Evolutionary conservation across 64 coral and sea anemone genomes (phyloP).

Genomic region (Montipora efflorescens): DNA sequence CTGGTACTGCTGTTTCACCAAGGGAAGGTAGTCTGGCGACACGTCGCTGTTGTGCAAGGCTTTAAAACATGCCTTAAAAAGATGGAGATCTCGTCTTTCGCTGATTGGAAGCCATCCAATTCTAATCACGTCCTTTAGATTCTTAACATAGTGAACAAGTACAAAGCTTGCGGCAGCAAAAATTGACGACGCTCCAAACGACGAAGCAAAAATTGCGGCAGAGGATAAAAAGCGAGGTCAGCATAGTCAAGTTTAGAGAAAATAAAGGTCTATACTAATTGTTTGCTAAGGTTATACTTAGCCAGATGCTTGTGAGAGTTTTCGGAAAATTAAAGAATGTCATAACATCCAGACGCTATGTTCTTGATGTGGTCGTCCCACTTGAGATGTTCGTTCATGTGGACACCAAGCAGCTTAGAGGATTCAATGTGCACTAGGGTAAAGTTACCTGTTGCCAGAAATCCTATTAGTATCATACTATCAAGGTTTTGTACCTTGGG

Average conservation of each 20-base stretch:
- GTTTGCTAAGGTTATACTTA: constrained; percentile 39
- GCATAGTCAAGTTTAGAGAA: constrained; percentile 54
- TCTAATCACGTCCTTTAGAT: constrained; percentile 6
- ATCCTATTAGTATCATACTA: no score
- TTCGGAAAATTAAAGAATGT: constrained; percentile 5
- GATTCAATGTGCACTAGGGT: not conserved
- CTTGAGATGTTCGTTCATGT: constrained; percentile 16
- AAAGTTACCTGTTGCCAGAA: not conserved
- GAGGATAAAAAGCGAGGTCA: constrained; percentile 36
- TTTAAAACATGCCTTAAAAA: not conserved
- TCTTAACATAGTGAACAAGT: constrained; percentile 55
- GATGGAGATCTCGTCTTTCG: constrained; percentile 4
- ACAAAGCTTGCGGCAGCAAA: constrained; percentile 66
- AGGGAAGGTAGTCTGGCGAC: not conserved
- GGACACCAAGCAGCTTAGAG: not conserved
- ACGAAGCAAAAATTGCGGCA: constrained; percentile 33
- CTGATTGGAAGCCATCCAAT: constrained; percentile 56
- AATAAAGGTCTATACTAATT: constrained; percentile 30
- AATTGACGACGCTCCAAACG: constrained; percentile 31
- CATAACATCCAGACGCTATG: constrained; percentile 2
- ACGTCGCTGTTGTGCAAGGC: not conserved
- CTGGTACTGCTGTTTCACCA: no score
- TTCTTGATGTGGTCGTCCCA: constrained; percentile 24
- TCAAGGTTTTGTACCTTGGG: constrained; percentile 8
- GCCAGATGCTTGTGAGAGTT: constrained; percentile 42